These are phyloP conservation scores for Tetrax tetrax DNA, from an alignment of 2,113 vertebrate genomes.

Conservation along the genomic window DNA sequence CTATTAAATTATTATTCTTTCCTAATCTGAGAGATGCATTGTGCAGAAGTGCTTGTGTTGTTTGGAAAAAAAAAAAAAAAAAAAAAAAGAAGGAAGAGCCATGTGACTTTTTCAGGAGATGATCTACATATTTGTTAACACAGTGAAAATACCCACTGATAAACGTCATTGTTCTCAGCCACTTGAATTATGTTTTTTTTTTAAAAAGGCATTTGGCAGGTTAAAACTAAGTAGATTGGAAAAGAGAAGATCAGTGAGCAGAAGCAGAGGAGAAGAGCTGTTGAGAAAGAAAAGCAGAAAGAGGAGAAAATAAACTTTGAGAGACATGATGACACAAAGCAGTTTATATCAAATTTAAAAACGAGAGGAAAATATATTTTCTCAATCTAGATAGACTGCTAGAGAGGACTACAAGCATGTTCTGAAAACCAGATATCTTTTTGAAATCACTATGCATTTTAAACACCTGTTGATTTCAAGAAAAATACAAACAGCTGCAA, in stretches of 20 bases:
- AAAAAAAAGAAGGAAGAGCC: not conserved
- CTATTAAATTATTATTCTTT: not conserved
- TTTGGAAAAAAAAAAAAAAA: not conserved
- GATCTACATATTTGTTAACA: not conserved
- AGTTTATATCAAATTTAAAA: not conserved
- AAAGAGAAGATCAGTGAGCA: not conserved
- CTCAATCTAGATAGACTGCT: not conserved
- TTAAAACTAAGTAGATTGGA: not conserved
- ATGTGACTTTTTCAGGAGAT: not conserved
- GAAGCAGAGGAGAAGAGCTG: not conserved
- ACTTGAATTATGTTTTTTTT: not conserved
- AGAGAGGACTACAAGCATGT: fast-evolving
- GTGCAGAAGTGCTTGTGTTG: not conserved
- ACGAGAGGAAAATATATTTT: not conserved
- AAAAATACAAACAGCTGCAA: not conserved
- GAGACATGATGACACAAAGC: not conserved
- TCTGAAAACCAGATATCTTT: not conserved
- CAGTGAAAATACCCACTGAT: not conserved
- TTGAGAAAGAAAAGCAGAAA: not conserved
- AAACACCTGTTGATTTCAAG: not conserved
- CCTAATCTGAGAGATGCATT: not conserved
- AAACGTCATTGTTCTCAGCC: not conserved
- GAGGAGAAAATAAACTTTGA: not conserved
- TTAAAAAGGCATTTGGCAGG: not conserved
- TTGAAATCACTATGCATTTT: not conserved